Conservation (phyloP, 2,797 vertebrate species). For the Gallirallus australis region DNA sequence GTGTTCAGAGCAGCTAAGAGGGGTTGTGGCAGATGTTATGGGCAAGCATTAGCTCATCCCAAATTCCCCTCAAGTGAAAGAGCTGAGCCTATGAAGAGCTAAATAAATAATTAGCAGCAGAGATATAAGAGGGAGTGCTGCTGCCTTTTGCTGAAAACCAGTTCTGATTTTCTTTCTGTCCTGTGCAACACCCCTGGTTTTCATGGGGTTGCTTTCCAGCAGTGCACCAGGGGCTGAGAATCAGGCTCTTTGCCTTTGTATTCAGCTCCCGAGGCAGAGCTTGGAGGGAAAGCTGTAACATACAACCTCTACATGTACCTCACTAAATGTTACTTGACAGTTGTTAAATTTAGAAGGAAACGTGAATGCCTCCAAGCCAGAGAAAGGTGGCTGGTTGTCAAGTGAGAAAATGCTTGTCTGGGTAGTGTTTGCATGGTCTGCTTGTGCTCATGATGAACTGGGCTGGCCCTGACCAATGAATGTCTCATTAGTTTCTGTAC, state of each 20-base stretch:
- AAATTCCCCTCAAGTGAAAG: background rate
- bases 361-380: background rate
- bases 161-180: background rate
- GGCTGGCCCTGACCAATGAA: background rate
- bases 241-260: background rate
- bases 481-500: background rate
- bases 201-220: background rate
- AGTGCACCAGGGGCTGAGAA: background rate
- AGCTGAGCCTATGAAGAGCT: slow-evolving; percentile 6
- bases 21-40: background rate
- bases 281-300: background rate
- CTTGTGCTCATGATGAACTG: background rate
- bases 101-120: slow-evolving; percentile 31
- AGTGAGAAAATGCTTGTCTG: background rate
- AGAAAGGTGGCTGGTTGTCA: background rate
- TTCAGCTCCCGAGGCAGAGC: background rate
- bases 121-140: background rate
- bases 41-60: background rate
- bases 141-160: background rate
- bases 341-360: background rate
- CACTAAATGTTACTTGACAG: background rate
- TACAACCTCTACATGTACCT: background rate
- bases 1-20: background rate
- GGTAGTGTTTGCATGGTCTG: background rate
- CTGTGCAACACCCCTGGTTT: background rate